Evolutionary conservation across 2,113 vertebrate species (phyloP).

Genomic region (Puffinus mauretanicus): DNA sequence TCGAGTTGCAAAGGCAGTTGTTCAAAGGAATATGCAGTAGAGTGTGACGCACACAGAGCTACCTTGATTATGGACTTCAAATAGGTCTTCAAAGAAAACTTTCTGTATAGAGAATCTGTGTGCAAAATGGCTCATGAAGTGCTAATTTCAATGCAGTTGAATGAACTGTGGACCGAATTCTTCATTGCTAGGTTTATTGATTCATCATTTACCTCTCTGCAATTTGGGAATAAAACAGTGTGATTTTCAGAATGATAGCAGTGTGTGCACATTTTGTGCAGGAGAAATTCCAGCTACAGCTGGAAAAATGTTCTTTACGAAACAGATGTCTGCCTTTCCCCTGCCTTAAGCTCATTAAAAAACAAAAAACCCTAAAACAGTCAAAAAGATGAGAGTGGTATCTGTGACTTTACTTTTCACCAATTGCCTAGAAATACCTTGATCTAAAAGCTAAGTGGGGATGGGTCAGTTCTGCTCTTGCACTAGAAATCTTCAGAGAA

Average conservation of each 20-base stretch:
- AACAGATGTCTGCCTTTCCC: background rate
- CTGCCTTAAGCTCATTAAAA: background rate
- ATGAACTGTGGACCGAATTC: background rate
- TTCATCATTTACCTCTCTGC: background rate
- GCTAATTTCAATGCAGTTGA: background rate
- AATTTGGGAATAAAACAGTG: background rate
- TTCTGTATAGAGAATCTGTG: background rate
- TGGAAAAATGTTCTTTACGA: background rate
- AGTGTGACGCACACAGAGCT: background rate
- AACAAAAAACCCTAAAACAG: background rate
- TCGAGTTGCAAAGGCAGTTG: background rate
- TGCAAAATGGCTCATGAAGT: background rate
- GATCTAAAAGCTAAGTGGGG: background rate
- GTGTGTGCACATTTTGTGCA: background rate
- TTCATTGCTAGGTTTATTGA: background rate
- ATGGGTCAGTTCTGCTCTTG: background rate
- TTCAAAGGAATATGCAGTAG: background rate
- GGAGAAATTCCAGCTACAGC: background rate
- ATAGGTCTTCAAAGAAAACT: background rate
- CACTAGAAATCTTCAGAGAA: background rate
- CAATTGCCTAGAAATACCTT: background rate
- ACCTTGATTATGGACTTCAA: background rate
- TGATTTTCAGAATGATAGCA: background rate
- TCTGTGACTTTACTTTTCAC: background rate
- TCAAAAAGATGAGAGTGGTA: background rate